Base-by-base conservation (phyloP, 1,140 invertebrate genomes). In the Patella vulgata region DNA sequence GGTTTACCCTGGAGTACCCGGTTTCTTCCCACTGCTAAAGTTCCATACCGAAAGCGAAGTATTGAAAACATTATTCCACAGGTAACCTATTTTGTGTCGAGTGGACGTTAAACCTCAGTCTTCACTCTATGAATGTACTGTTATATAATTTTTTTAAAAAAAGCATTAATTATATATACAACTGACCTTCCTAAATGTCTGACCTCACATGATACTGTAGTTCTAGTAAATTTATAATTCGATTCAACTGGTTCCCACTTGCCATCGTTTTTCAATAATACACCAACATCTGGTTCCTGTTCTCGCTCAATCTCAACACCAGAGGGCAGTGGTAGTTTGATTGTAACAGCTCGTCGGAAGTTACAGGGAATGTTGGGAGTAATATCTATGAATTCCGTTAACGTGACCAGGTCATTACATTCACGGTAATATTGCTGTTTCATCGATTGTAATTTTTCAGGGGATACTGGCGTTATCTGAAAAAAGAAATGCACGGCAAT, bases 371-470 rank as follows among this genome's bases (percentile, higher is more conserved):
- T 25, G 54, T 67, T 66, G n/a, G 73, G 64, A 50, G 62, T 52
- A 19, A 81, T 52, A 58, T 80, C 77, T 30, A 79, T 74, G 46
- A 81, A 75, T 61, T 83, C 80, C 2, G 79, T 69, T 2, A 69
- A 67, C 17, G 59, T 55, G 17, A 71, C 27, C 1, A 83, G 55
- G 48, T 83, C 76, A 6, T 31, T 55, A 28, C 74, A 77, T 39
- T 80, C 75, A 17, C 60, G 30, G 14, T 68, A 65, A 48, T 70
- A 75, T 4, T 72, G 57, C 23, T 71, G 61, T 61, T 72, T 73
- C 17, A 71, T 65, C 9, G 74, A 43, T 36, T 69, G 48, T 2
- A 81, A 17, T 44, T 74, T 77, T 0, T 79, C 75, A 9, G 60
- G 58, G 3, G 74, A 42, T 6, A 82, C 71, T 23, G 77, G 70